A percentile compares a stretch with the other conserved stretches of the same genome.
Evolutionary conservation across 2,888 invertebrate species (phyloP).

Genomic region (Camptogramma bilineatum): DNA sequence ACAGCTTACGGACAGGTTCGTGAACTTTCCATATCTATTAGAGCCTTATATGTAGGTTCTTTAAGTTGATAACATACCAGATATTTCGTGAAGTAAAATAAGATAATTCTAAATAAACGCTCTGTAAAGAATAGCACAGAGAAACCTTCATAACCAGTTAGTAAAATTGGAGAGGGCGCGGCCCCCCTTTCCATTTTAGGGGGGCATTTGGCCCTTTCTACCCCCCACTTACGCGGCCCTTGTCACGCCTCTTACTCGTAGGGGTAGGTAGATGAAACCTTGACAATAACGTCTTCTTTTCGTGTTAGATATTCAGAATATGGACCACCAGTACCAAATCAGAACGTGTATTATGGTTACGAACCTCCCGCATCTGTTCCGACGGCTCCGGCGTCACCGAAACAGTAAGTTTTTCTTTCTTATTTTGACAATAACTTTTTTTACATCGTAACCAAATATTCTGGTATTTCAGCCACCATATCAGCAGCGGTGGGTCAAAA

Average conservation of each 20-base stretch:
- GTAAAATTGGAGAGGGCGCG: no score
- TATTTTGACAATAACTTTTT: neutral
- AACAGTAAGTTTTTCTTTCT: constrained; percentile 66
- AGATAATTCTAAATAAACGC: neutral
- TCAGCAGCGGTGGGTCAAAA: constrained; percentile 66
- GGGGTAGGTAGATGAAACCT: neutral
- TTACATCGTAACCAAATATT: neutral
- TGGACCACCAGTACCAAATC: constrained; percentile 64
- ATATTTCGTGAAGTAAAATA: neutral
- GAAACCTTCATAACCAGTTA: no score
- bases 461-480: constrained; percentile 38
- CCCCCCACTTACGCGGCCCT: no score
- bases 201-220: no score
- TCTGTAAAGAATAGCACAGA: neutral
- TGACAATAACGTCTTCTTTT: neutral
- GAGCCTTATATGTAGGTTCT: neutral
- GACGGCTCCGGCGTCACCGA: constrained; percentile 59
- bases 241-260: no score
- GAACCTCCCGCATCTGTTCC: constrained; percentile 62
- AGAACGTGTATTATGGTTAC: constrained; percentile 70
- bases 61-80: neutral
- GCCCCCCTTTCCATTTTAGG: no score
- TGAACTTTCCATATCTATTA: constrained; percentile 14
- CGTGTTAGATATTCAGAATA: constrained; percentile 68
- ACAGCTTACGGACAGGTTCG: constrained; percentile 72